Conservation (phyloP, 2,888 invertebrate species). For the Sarcophaga rosellei region DNA sequence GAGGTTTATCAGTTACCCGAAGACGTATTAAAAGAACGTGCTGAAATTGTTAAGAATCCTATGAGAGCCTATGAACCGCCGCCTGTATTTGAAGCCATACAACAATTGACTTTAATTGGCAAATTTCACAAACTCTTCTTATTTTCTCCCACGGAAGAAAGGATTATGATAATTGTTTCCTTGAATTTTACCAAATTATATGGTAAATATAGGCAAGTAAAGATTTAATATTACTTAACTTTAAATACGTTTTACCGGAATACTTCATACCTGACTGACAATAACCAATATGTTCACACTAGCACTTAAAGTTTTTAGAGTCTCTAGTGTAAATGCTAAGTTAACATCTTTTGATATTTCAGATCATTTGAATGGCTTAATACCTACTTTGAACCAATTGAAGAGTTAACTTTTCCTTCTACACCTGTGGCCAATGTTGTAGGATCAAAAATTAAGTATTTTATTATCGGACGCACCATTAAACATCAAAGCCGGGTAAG, state of each 20-base stretch:
- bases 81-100: conserved; percentile 73
- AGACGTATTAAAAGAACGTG: conserved; percentile 65
- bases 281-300: no score
- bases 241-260: no score
- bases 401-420: conserved; percentile 74
- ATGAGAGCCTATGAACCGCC: conserved; percentile 41
- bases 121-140: conserved; percentile 73
- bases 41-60: conserved; percentile 56
- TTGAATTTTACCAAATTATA: conserved; percentile 73
- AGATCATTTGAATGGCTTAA: conserved; percentile 78
- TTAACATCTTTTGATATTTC: neutral
- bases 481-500: conserved; percentile 73
- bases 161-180: conserved; percentile 73
- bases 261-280: no score
- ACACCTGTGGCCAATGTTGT: conserved; percentile 73
- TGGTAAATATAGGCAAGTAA: conserved; percentile 71
- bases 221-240: neutral
- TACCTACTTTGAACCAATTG: conserved; percentile 76
- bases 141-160: conserved; percentile 70
- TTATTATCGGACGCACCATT: conserved; percentile 73
- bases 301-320: no score
- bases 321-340: no score
- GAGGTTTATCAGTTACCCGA: conserved; percentile 76
- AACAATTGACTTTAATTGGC: conserved; percentile 75
- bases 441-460: conserved; percentile 72